Evolutionary conservation across 2,113 vertebrate genomes (phyloP).

Genomic region (Caretta caretta): DNA sequence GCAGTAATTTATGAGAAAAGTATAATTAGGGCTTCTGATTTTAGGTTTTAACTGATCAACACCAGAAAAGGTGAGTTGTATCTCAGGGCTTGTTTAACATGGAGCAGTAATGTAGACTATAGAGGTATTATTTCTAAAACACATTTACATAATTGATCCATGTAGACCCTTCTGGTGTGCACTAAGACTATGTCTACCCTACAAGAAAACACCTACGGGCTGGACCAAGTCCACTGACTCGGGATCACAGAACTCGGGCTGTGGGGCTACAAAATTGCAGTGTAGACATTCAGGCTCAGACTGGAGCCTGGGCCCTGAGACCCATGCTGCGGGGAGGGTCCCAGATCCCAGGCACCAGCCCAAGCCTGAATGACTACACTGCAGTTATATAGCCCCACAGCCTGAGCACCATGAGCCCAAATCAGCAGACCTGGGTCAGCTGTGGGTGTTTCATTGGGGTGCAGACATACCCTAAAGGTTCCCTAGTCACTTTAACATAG

Average conservation of each 20-base stretch:
- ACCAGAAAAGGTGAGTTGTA: background rate
- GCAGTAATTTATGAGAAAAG: background rate
- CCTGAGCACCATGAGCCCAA: too few species aligned
- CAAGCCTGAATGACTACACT: background rate
- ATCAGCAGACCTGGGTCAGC: too few species aligned
- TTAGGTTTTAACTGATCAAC: background rate
- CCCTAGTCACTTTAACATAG: too few species aligned
- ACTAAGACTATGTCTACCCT: background rate
- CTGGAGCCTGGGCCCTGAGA: too few species aligned
- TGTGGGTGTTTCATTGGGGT: background rate
- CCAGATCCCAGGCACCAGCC: too few species aligned
- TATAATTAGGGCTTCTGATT: background rate
- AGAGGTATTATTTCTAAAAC: background rate
- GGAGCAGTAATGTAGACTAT: background rate
- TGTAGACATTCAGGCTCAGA: background rate
- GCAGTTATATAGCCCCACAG: background rate
- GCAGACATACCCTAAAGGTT: background rate
- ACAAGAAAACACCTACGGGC: background rate
- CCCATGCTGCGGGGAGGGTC: too few species aligned
- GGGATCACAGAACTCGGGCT: background rate
- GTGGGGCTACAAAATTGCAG: background rate
- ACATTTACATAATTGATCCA: background rate
- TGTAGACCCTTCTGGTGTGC: background rate
- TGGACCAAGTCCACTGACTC: background rate
- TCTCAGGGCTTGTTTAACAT: background rate